phyloP scores from a whole-genome alignment of 2,888 invertebrate species.

The Priocnemis perturbator region DNA sequence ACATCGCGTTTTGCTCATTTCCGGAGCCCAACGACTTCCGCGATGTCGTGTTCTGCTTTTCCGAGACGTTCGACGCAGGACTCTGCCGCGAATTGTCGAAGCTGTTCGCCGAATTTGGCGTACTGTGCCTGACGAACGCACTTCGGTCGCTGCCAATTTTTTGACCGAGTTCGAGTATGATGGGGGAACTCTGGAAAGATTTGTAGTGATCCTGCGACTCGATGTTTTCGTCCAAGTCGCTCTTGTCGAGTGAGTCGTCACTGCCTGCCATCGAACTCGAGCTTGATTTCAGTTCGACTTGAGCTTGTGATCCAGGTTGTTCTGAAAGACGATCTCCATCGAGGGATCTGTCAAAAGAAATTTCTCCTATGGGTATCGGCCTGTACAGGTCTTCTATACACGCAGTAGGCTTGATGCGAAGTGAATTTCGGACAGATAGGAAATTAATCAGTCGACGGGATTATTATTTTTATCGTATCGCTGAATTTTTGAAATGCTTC shows the following conservation, averaged over 20 bases:
- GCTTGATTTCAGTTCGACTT: conserved; percentile 75
- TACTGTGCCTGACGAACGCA: conserved; percentile 67
- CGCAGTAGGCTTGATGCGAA: no score
- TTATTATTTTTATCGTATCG: no score
- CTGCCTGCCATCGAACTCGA: conserved; percentile 77
- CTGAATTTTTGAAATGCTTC: neutral
- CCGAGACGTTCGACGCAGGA: conserved; percentile 43
- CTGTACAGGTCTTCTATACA: neutral
- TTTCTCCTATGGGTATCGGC: neutral
- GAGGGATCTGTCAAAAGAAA: conserved; percentile 52
- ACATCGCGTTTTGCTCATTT: conserved; percentile 28
- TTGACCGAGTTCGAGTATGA: conserved; percentile 66
- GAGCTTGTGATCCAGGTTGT: conserved; percentile 61
- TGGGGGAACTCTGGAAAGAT: conserved; percentile 65
- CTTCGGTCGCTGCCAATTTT: conserved; percentile 68
- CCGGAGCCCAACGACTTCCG: conserved; percentile 17
- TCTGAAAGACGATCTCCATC: conserved; percentile 69
- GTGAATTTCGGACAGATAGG: no score
- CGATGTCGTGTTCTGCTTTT: conserved; percentile 34
- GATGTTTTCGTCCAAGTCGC: conserved; percentile 72
- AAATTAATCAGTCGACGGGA: no score
- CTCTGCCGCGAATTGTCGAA: conserved; percentile 52
- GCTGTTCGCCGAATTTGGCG: conserved; percentile 49
- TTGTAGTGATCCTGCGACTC: conserved; percentile 69
- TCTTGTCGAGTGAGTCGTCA: conserved; percentile 79